A percentile compares a stretch with the other conserved stretches of the same genome.
phyloP scores from a whole-genome alignment of 2,888 invertebrate species.

The Pseudococcus viburni region DNA sequence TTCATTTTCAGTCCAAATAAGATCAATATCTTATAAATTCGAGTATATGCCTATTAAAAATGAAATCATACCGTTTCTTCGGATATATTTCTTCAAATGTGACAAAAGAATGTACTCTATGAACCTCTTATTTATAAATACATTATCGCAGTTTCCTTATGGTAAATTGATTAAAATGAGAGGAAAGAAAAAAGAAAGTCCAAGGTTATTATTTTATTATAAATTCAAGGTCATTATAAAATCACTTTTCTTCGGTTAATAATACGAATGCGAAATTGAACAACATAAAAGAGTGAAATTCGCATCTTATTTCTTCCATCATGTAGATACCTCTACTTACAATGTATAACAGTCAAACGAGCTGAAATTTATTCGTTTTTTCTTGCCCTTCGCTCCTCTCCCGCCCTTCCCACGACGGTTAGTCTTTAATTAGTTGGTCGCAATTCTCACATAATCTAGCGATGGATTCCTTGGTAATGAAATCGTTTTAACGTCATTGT shows the following conservation, averaged over 20 bases:
- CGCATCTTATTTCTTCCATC: not conserved
- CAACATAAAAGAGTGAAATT: not conserved
- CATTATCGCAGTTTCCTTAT: conserved; percentile 1
- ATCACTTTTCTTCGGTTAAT: conserved; percentile 7
- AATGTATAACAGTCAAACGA: not conserved
- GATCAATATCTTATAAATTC: too few species aligned
- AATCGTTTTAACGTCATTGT: conserved; percentile 14
- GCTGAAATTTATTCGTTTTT: conserved; percentile 20
- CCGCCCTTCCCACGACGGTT: not conserved
- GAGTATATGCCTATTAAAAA: too few species aligned
- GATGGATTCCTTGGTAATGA: not conserved
- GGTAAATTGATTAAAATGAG: conserved; percentile 17
- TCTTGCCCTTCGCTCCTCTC: not conserved
- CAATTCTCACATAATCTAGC: not conserved
- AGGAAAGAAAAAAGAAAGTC: not conserved
- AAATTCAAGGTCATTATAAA: conserved; percentile 28
- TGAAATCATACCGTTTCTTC: too few species aligned
- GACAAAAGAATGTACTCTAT: not conserved
- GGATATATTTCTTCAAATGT: not conserved
- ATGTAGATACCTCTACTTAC: not conserved
- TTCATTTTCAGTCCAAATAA: too few species aligned
- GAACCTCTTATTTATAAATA: not conserved
- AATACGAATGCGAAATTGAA: not conserved
- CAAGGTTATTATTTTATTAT: not conserved
- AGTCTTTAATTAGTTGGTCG: not conserved